Evolutionary conservation across 2,797 vertebrate genomes (phyloP).

Genomic region (Hydrocynus forskahlii): DNA sequence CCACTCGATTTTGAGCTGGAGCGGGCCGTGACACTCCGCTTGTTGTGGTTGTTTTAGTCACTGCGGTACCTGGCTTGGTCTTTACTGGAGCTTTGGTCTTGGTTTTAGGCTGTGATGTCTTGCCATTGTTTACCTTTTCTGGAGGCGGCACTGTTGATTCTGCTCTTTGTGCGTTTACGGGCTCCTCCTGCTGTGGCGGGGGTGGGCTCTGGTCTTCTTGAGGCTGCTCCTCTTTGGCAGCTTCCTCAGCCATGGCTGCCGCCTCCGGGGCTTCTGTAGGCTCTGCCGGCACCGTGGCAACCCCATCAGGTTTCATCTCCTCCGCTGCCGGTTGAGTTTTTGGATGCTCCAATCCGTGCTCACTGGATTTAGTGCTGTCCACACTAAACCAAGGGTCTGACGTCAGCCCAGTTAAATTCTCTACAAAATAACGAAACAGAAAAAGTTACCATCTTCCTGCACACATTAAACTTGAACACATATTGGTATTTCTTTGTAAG

Average conservation of each 20-base stretch:
- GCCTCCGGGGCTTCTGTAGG: constrained; percentile 67
- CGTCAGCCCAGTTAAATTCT: constrained; percentile 19
- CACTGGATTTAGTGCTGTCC: constrained; percentile 39
- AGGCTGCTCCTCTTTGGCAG: constrained; percentile 46
- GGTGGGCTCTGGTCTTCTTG: constrained; percentile 28
- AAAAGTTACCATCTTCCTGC: neutral
- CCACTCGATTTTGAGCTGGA: constrained; percentile 50
- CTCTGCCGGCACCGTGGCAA: constrained; percentile 73
- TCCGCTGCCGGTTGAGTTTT: constrained; percentile 33
- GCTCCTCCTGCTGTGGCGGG: constrained; percentile 50
- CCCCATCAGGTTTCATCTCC: constrained; percentile 83
- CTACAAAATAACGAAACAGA: constrained; percentile 47
- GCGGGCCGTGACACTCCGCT: constrained; percentile 48
- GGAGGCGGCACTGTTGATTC: constrained; percentile 34
- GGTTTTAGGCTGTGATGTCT: constrained; percentile 59
- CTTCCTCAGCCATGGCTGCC: constrained; percentile 55
- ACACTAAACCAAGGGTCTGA: constrained; percentile 38
- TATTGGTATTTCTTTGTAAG: no score
- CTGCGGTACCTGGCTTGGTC: constrained; percentile 38
- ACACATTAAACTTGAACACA: no score
- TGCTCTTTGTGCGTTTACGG: constrained; percentile 37
- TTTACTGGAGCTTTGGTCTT: constrained; percentile 63
- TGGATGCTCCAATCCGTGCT: constrained; percentile 20
- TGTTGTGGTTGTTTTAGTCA: constrained; percentile 51
- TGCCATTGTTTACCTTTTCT: constrained; percentile 59